Conservation (phyloP, 2,113 vertebrate species). For the Bagarius yarrelli region DNA sequence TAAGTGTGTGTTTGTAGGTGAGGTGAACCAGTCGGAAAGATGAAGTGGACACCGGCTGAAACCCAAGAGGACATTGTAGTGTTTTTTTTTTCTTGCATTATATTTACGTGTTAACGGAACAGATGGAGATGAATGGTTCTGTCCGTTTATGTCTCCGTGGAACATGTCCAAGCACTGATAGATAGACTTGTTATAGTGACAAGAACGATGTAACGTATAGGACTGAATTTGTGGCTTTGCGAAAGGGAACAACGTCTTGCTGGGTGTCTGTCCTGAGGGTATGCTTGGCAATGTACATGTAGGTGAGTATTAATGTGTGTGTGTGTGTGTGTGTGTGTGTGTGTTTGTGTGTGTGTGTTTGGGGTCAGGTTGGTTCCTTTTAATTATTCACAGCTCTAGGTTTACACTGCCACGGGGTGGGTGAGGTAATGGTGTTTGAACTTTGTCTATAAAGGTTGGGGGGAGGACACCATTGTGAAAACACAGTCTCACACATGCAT, state of each 20-base stretch:
- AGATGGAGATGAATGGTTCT: conserved; percentile 55
- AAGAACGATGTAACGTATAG: conserved; percentile 59
- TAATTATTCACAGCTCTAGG: conserved; percentile 67
- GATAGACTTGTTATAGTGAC: conserved; percentile 45
- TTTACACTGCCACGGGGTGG: conserved; percentile 68
- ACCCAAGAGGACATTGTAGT: conserved; percentile 22
- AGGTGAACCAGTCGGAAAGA: conserved; percentile 18
- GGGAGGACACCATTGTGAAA: conserved; percentile 26
- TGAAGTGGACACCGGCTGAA: conserved; percentile 47
- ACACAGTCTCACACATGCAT: conserved; percentile 26
- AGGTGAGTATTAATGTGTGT: conserved; percentile 33
- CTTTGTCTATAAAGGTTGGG: conserved; percentile 30
- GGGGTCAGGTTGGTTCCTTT: conserved; percentile 46
- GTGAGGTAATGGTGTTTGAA: conserved; percentile 67
- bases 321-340: conserved; percentile 32
- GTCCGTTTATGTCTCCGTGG: conserved; percentile 47
- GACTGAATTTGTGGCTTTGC: conserved; percentile 57
- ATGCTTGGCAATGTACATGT: conserved; percentile 32
- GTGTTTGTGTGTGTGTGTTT: conserved; percentile 35
- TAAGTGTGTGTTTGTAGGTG: conserved; percentile 11
- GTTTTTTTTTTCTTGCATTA: conserved; percentile 29
- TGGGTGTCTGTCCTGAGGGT: conserved; percentile 47
- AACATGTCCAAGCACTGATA: conserved; percentile 45
- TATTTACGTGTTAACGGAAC: conserved; percentile 51
- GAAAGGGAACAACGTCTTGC: conserved; percentile 46